These are phyloP conservation scores for Microplitis mediator DNA, from an alignment of 1,140 invertebrate species.

Conservation along the genomic window DNA sequence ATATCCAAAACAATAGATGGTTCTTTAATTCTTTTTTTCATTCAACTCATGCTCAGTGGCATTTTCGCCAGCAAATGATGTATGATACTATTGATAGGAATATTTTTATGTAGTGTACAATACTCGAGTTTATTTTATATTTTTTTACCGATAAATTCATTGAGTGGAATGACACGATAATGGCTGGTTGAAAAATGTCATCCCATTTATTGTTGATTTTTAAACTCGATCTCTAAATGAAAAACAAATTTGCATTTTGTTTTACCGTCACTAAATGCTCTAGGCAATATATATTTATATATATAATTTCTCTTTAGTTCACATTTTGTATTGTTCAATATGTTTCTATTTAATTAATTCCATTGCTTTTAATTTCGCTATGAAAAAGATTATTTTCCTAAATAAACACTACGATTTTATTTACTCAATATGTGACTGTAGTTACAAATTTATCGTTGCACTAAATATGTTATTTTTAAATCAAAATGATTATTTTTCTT, in stretches of 20 bases:
- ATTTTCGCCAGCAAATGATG: neutral
- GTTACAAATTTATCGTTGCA: too few species aligned
- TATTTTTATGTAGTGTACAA: neutral
- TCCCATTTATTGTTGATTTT: neutral
- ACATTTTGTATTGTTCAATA: neutral
- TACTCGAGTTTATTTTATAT: neutral
- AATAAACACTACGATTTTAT: too few species aligned
- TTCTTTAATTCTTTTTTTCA: neutral
- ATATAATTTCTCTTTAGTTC: neutral
- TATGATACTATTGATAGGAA: constrained; percentile 7
- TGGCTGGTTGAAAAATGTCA: neutral
- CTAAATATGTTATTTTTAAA: too few species aligned
- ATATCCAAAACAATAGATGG: neutral
- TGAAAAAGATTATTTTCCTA: too few species aligned
- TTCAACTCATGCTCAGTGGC: neutral
- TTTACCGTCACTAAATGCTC: neutral
- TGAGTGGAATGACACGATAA: constrained; percentile 6
- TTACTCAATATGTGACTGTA: too few species aligned
- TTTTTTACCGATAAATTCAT: neutral
- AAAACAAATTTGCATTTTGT: neutral
- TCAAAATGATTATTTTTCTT: too few species aligned
- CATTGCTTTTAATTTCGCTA: neutral
- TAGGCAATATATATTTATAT: neutral
- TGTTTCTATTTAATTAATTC: neutral
- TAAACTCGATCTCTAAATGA: neutral